These are phyloP conservation scores for Garrulus glandarius DNA, from an alignment of 2,797 vertebrate genomes.

Conservation along the genomic window DNA sequence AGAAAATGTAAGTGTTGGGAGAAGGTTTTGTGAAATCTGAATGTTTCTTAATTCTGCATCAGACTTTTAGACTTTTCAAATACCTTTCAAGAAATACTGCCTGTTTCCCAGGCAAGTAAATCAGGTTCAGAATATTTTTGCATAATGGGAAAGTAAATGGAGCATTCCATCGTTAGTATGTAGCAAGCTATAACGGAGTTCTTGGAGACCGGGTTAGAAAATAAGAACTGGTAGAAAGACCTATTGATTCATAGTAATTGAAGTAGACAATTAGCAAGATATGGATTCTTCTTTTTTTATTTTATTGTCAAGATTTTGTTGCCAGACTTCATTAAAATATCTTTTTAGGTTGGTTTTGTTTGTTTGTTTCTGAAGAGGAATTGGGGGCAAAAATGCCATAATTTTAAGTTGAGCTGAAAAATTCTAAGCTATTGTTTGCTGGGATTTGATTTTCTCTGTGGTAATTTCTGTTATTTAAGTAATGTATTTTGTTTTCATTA, in stretches of 20 bases:
- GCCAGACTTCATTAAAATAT: background rate
- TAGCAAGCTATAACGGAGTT: background rate
- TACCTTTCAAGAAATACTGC: background rate
- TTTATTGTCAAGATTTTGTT: background rate
- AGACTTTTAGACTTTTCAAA: background rate
- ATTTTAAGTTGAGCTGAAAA: background rate
- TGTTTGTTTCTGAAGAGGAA: background rate
- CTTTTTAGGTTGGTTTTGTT: background rate
- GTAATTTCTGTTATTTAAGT: background rate
- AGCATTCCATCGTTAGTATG: rapidly evolving
- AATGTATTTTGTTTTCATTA: conserved; percentile 10
- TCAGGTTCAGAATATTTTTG: background rate
- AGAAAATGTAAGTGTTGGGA: background rate
- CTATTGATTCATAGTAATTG: background rate
- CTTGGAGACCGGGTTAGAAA: background rate
- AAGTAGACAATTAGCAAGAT: background rate
- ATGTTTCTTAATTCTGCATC: background rate
- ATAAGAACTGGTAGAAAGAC: background rate
- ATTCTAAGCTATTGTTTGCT: background rate
- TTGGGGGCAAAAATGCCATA: rapidly evolving
- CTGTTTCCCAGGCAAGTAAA: background rate
- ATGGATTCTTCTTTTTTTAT: rapidly evolving
- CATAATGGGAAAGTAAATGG: background rate
- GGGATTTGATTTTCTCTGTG: background rate
- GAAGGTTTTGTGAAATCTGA: background rate